Conservation (phyloP, 2,797 vertebrate species). For the Tangara arthus region DNA sequence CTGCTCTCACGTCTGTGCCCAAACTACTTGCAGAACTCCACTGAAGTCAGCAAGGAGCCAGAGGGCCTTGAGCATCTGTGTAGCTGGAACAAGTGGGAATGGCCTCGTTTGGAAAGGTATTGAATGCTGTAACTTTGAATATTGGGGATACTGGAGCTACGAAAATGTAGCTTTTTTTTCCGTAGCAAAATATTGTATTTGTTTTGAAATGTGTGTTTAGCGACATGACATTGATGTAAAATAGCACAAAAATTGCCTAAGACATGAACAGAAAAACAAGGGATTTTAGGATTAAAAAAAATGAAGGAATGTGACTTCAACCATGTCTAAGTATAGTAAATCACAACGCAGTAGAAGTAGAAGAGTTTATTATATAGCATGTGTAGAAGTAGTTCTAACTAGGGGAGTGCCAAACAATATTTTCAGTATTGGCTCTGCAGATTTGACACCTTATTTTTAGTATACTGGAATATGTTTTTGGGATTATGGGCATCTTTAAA, state of each 20-base stretch:
- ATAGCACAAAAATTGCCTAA: slow-evolving; percentile 35
- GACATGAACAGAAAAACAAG: not conserved
- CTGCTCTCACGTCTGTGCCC: not conserved
- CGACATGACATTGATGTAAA: slow-evolving; percentile 17
- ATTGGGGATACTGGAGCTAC: slow-evolving; percentile 57
- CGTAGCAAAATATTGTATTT: slow-evolving; percentile 53
- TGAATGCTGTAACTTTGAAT: slow-evolving; percentile 31
- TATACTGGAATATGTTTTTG: slow-evolving; percentile 28
- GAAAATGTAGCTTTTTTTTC: slow-evolving; percentile 40
- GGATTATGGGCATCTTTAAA: slow-evolving; percentile 9
- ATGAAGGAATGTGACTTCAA: slow-evolving; percentile 16
- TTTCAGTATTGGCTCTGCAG: slow-evolving; percentile 16
- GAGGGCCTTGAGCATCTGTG: not conserved
- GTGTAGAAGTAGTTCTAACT: not conserved
- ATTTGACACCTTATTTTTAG: slow-evolving; percentile 1
- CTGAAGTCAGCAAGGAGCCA: not conserved
- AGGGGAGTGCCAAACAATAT: not conserved
- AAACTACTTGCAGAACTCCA: slow-evolving; percentile 23
- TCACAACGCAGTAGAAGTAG: not conserved
- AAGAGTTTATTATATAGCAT: not conserved
- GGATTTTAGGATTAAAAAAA: slow-evolving; percentile 65
- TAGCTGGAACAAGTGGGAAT: not conserved
- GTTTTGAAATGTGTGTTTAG: slow-evolving; percentile 55
- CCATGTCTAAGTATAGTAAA: not conserved
- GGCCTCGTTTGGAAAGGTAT: slow-evolving; percentile 12